These are phyloP conservation scores for Mormyrops boulengeri DNA, from an alignment of 2,797 vertebrate genomes.

Conservation along the genomic window DNA sequence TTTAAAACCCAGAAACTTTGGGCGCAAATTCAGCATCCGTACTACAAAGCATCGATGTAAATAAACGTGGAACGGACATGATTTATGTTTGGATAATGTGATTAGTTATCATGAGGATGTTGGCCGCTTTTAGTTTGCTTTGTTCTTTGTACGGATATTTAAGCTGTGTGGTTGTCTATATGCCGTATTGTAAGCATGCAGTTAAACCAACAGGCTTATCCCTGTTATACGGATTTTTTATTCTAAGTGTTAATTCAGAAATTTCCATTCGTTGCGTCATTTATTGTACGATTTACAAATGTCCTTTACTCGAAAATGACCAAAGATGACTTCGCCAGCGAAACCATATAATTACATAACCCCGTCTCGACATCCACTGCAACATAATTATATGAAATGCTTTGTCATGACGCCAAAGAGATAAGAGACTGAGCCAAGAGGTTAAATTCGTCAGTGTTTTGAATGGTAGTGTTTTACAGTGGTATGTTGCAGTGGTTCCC, in stretches of 20 bases:
- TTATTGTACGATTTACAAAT: not conserved
- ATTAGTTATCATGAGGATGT: not conserved
- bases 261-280: not conserved
- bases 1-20: slow-evolving; percentile 40
- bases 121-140: not conserved
- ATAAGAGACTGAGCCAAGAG: not conserved
- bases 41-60: not conserved
- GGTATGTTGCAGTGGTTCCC: not conserved
- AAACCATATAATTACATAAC: not conserved
- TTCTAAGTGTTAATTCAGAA: not conserved
- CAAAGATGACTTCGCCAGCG: not conserved
- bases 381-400: not conserved
- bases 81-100: not conserved
- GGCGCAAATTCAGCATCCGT: not conserved
- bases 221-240: not conserved
- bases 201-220: not conserved
- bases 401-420: not conserved
- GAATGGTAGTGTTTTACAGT: not conserved
- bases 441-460: not conserved
- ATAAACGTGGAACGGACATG: not conserved
- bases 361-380: not conserved
- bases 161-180: not conserved
- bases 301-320: not conserved
- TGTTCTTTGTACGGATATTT: not conserved
- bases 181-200: not conserved